phyloP scores from a whole-genome alignment of 2,888 invertebrate species.

The Synergus laeviventris region DNA sequence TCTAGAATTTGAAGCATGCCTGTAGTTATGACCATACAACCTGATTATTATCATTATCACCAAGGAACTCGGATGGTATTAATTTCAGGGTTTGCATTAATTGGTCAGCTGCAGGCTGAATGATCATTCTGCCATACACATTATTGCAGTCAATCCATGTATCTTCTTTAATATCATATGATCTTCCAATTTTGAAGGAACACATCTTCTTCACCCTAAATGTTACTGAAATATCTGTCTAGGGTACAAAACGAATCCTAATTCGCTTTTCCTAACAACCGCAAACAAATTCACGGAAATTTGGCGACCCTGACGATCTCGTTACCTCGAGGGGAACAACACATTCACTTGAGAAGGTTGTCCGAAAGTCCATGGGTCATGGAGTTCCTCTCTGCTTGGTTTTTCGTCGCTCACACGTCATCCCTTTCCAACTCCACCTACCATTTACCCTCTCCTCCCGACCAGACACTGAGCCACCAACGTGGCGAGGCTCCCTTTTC shows the following conservation, averaged over 20 bases:
- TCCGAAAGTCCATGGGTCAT: conserved; percentile 46
- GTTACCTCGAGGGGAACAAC: conserved; percentile 43
- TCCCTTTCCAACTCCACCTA: conserved; percentile 56
- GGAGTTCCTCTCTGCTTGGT: conserved; percentile 67
- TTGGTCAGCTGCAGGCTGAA: not conserved
- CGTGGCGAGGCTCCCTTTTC: conserved; percentile 65
- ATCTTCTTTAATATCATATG: not conserved
- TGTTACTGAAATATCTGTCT: not conserved
- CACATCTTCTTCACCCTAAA: not conserved
- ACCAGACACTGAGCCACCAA: conserved; percentile 50
- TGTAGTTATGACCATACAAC: not conserved
- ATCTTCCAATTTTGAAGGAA: no score
- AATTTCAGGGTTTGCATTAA: not conserved
- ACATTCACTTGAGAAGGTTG: conserved; percentile 20
- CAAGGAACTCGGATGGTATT: not conserved
- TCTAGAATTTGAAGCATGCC: conserved; percentile 1
- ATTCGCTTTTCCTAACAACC: conserved; percentile 31
- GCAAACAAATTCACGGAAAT: conserved; percentile 54
- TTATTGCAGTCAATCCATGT: not conserved
- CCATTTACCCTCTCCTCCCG: conserved; percentile 50
- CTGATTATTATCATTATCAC: not conserved
- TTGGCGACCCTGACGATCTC: conserved; percentile 51
- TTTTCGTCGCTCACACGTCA: conserved; percentile 70
- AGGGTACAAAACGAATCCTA: conserved; percentile 3
- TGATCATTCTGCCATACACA: not conserved